Base-by-base conservation (phyloP, 2,888 invertebrate species). In the Pristionchus entomophagus region DNA sequence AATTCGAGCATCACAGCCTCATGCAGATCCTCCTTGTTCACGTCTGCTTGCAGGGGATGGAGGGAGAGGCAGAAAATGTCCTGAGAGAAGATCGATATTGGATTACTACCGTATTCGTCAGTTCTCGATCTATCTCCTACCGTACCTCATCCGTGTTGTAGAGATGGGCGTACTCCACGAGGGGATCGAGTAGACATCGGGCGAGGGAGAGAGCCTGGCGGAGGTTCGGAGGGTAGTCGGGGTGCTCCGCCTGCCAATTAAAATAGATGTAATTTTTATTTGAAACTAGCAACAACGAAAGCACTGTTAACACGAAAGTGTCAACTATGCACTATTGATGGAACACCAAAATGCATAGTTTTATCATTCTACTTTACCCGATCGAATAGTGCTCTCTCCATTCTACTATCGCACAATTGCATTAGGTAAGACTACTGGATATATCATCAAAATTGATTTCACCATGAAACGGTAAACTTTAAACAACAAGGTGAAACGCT, bases 1-100 rank as follows among this genome's bases (percentile, higher is more conserved):
- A 96, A 95, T 95, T 99, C 98, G 85, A 97, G 94, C 88, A 96
- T 96, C 8, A 99, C 95, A 56, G 96, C 96, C 91, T 97, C 96
- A 3, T 97, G 94, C 73, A 99, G 94, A 84, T 97, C 96, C 86
- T 98, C 90, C 77, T 86, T 77, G 19, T 88, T 85, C 19, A 90
- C 87, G 1, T 90, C 91, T 1, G 86, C 95, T 94, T 96, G 96
- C 77, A 98, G 94, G 0, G 97, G 95, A 94, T 99, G 98, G 93
- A 97, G 98, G 85, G 97, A 95, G 45, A 99, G 95, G 93, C 98
- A 98, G 29, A 99, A 94, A 89, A 99, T 97, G 95, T 99, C 99
- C 89, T 80, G 78, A 26, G 45, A 14, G 14, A 51, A 51, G 2
- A 62, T 62, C 62, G 32, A 62, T 62, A 73, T 41, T 26, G 12